Percentiles rank a stretch among this genome's conserved stretches.
phyloP scores from a whole-genome alignment of 2,113 vertebrate genomes.

The Argyrosomus japonicus region DNA sequence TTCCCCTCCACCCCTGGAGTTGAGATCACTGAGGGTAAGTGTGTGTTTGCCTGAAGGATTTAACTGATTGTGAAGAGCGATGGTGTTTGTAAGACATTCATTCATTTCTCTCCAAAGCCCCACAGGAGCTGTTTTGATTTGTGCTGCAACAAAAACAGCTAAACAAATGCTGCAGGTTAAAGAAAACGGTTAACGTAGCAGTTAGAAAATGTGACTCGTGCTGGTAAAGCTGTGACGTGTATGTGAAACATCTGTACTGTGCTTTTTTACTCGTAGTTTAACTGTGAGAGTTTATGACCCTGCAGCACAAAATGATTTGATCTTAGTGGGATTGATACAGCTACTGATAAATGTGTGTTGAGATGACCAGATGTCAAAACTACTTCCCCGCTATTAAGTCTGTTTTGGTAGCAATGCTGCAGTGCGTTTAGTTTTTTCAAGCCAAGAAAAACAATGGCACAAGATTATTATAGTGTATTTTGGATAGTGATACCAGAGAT shows the following conservation, averaged over 20 bases:
- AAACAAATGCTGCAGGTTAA: slow-evolving; percentile 12
- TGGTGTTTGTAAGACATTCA: slow-evolving; percentile 48
- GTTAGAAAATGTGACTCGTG: slow-evolving; percentile 5
- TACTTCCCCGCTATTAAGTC: not conserved
- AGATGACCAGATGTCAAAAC: not conserved
- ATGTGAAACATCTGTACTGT: not conserved
- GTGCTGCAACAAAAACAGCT: slow-evolving; percentile 7
- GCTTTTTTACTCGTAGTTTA: not conserved
- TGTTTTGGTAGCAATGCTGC: not conserved
- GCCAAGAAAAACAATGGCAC: not conserved
- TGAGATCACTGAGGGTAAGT: slow-evolving; percentile 61
- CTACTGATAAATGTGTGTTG: not conserved
- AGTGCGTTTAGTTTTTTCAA: not conserved
- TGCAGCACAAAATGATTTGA: not conserved
- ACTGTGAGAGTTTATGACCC: not conserved
- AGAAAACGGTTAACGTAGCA: not conserved
- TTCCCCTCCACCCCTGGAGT: slow-evolving; percentile 29
- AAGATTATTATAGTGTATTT: not conserved
- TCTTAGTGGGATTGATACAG: not conserved
- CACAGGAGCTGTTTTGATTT: slow-evolving; percentile 24
- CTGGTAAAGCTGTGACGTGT: not conserved
- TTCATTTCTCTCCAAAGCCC: slow-evolving; percentile 37
- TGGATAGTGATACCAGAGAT: not conserved
- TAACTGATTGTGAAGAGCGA: slow-evolving; percentile 44
- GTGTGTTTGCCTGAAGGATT: slow-evolving; percentile 65